Conservation (phyloP, 2,113 vertebrate species). For the Athene cunicularia region DNA sequence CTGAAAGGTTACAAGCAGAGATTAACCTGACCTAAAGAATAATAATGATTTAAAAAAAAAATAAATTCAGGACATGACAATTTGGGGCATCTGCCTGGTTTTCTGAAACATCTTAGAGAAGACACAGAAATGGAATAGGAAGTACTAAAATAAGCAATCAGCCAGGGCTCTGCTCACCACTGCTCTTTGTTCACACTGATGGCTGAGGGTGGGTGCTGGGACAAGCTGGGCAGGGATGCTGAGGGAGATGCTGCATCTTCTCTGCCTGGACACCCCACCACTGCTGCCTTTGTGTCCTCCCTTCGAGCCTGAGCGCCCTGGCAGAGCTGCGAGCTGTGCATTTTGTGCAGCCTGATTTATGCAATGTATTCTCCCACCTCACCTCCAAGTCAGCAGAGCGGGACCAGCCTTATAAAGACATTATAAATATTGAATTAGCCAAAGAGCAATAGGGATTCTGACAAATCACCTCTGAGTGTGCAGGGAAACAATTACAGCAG, state of each 20-base stretch:
- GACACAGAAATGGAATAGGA: neutral
- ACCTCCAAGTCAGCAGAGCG: neutral
- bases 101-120: neutral
- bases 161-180: neutral
- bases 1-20: neutral
- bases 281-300: neutral
- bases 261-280: neutral
- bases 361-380: neutral
- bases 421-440: constrained; percentile 14
- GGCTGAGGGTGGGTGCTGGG: neutral
- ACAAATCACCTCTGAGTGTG: neutral
- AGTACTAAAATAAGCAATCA: neutral
- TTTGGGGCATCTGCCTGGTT: neutral
- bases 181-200: neutral
- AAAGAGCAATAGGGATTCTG: neutral
- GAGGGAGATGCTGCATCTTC: neutral
- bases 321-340: neutral
- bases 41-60: neutral
- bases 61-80: neutral
- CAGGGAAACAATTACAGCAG: neutral
- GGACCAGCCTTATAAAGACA: neutral
- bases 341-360: neutral
- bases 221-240: neutral
- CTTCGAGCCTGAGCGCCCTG: rapidly evolving
- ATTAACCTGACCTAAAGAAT: neutral